phyloP scores from a whole-genome alignment of 2,797 vertebrate species.

The Odontamblyopus rebecca region DNA sequence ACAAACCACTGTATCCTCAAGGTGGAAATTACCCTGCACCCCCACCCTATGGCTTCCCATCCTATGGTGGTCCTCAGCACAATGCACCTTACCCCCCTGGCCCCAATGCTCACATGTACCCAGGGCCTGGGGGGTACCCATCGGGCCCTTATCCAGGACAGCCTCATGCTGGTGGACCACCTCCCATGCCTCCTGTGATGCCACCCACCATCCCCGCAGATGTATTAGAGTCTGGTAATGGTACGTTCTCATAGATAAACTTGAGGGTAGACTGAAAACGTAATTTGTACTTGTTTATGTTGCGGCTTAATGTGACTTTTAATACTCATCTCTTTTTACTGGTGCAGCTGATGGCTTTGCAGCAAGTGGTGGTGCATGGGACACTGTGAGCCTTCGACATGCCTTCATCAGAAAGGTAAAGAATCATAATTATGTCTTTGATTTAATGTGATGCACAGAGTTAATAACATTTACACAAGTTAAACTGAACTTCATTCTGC shows the following conservation, averaged over 20 bases:
- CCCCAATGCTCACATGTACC: slow-evolving; percentile 46
- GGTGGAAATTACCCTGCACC: slow-evolving; percentile 69
- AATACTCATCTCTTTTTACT: not conserved
- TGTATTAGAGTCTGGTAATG: slow-evolving; percentile 69
- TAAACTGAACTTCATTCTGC: not conserved
- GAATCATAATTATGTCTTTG: not conserved
- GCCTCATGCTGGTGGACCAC: slow-evolving; percentile 68
- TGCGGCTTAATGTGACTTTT: not conserved
- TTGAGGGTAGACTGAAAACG: not conserved
- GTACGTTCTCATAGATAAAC: not conserved
- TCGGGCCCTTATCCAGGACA: slow-evolving; percentile 62
- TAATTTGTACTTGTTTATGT: not conserved
- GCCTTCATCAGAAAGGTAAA: slow-evolving; percentile 88
- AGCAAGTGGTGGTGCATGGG: slow-evolving; percentile 74
- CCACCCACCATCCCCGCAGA: slow-evolving; percentile 69
- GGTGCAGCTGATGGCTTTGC: slow-evolving; percentile 74
- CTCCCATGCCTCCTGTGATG: slow-evolving; percentile 62
- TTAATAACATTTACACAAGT: not conserved
- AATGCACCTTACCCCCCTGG: slow-evolving; percentile 62
- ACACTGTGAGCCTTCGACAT: slow-evolving; percentile 83
- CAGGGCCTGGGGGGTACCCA: slow-evolving; percentile 48
- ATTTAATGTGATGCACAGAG: not conserved
- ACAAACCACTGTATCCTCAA: slow-evolving; percentile 73
- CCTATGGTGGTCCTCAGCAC: slow-evolving; percentile 55
- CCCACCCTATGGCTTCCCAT: slow-evolving; percentile 68